These are phyloP conservation scores for Pediacus dermestoides DNA, from an alignment of 2,888 invertebrate species.

Conservation along the genomic window DNA sequence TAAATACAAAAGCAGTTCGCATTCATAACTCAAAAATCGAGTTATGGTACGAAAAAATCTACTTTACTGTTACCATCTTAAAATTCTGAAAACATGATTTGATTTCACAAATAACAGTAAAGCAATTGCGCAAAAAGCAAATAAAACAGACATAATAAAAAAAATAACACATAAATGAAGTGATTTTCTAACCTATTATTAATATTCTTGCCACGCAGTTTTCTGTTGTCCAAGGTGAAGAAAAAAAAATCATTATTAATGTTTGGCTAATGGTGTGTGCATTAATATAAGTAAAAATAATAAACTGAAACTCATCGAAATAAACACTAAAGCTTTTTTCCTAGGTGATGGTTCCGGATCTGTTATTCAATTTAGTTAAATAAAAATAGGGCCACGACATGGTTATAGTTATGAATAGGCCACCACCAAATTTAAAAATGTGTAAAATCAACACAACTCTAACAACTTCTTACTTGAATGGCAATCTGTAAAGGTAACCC, in stretches of 20 bases:
- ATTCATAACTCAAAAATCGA: too few species aligned
- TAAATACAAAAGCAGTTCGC: too few species aligned
- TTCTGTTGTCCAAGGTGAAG: conserved; percentile 60
- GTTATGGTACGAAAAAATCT: too few species aligned
- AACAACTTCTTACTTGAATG: conserved; percentile 76
- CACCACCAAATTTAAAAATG: too few species aligned
- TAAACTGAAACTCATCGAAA: not conserved
- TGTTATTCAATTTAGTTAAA: not conserved
- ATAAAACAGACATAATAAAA: conserved; percentile 16
- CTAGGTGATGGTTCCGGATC: not conserved
- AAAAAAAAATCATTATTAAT: conserved; percentile 36
- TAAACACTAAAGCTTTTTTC: not conserved
- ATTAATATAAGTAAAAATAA: conserved; percentile 5
- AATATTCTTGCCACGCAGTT: conserved; percentile 76
- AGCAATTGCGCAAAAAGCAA: conserved; percentile 21
- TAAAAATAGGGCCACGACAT: too few species aligned
- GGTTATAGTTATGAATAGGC: too few species aligned
- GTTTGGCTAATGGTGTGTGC: conserved; percentile 34
- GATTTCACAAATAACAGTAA: conserved; percentile 1
- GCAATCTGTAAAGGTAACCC: conserved; percentile 91
- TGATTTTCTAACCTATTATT: conserved; percentile 67
- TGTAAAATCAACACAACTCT: not conserved
- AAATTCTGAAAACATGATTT: too few species aligned
- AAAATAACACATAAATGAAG: conserved; percentile 44
- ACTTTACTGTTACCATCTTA: too few species aligned